Base-by-base conservation (phyloP, 1,140 invertebrate genomes). In the Bombus waltoni region DNA sequence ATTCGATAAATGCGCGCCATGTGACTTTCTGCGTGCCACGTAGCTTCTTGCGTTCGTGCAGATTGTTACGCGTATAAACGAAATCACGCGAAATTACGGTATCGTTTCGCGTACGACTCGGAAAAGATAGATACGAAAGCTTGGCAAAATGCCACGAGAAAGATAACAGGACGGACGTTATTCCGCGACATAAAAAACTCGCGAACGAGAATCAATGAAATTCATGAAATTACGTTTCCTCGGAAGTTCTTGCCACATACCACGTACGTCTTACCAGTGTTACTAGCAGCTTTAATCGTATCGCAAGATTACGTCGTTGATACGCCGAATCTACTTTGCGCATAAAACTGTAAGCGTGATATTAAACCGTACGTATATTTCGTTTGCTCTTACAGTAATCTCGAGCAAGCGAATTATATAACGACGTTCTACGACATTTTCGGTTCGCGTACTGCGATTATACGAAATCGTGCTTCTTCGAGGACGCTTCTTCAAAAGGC, bases 151-250 rank as follows among this genome's bases (percentile, higher is more conserved):
- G 47, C 47, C 25, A 59, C 11, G 10, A 2, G 18, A 15, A 0
- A 32, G 81, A 83, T 68, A 76, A 66, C 40, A 1, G 0, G 47
- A 6, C 47, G 22, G 47, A 53, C 18, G 18, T 1, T 18, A 53
- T 2, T 38, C 38, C 38, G 18, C 47, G 18, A 53, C 47, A 0
- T 22, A 32, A 65, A 32, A 32, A 65, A 32, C 3, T 15, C 11
- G 13, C 4, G 32, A 44, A 53, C 3, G 42, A 35, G 42, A 40
- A 38, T 35, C 57, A 0, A 0, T 44, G n/a, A 22, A 28, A 72
- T 42, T 18, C 40, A 22, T 22, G 57, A 70, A 71, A 81, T 81
- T 81, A n/a, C 38, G 28, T 71, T 71, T 57, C 28, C 28, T 11
- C 15, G 11, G 15, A 38, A 42, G 15, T 2, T 35, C 6, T 47